Evolutionary conservation across 1,140 invertebrate species (phyloP).

Genomic region (Pectinophora gossypiella): DNA sequence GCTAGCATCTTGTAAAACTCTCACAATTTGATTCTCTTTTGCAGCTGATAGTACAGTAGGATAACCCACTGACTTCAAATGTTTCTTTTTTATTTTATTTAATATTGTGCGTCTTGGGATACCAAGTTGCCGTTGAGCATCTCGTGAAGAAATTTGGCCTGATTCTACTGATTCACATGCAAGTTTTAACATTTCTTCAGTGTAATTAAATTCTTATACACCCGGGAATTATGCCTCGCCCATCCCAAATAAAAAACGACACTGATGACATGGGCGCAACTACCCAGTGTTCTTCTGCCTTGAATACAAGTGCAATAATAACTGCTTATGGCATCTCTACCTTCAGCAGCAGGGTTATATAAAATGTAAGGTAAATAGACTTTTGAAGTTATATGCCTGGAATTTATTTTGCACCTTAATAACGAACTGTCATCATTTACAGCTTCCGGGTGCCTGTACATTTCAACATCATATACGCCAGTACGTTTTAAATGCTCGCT

Average conservation of each 20-base stretch:
- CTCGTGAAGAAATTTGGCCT: constrained; percentile 11
- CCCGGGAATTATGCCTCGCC: too few species aligned
- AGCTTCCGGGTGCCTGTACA: neutral
- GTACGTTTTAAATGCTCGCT: constrained; percentile 20
- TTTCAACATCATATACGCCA: constrained; percentile 9
- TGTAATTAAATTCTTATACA: too few species aligned
- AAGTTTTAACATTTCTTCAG: constrained; percentile 17
- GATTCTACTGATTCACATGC: constrained; percentile 14
- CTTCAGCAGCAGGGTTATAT: too few species aligned
- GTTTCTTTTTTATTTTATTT: constrained; percentile 21
- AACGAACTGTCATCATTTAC: neutral
- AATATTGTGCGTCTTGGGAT: constrained; percentile 20
- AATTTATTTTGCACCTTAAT: too few species aligned
- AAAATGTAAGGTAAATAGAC: too few species aligned
- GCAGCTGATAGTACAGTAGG: constrained; percentile 9
- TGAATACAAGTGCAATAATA: too few species aligned
- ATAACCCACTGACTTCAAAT: constrained; percentile 13
- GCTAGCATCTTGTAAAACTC: constrained; percentile 13
- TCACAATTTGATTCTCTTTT: constrained; percentile 19
- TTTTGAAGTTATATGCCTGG: too few species aligned
- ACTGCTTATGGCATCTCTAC: too few species aligned
- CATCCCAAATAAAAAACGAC: too few species aligned
- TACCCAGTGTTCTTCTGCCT: too few species aligned
- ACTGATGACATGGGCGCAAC: too few species aligned
- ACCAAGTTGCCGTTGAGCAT: constrained; percentile 18